Base-by-base conservation (phyloP, 2,113 vertebrate genomes). In the Macquaria ambigua region DNA sequence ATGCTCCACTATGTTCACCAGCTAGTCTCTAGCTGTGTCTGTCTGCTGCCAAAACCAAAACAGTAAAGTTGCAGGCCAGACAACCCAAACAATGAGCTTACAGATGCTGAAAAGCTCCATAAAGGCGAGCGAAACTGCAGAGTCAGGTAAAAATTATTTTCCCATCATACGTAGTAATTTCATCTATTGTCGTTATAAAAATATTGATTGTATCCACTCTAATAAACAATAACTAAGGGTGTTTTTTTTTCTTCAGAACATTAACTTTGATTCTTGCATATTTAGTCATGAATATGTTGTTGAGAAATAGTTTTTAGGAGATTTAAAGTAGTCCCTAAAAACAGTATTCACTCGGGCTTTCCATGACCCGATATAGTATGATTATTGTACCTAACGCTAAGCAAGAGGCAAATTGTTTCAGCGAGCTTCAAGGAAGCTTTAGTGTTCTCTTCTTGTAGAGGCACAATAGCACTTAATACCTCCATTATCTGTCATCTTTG, bases 401-500 rank as follows among this genome's bases (percentile, higher is more conserved):
- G 58, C 21, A 79, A 78, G 66, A 63, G 25, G 14, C 55, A 14
- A 84, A 82, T 70, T n/a, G 21, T 77, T 83, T 63, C 18, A 66
- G 39, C 18, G 52, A 71, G 46, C 69, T 88, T 79, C 11, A 77
- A 79, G 58, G 43, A 70, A 74, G 46, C 83, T 69, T 86, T 68
- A 31, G 28, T 74, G 31, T 62, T 81, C 21, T 16, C 7, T 68
- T 83, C 74, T 46, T 53, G 52, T 62, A 25, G 75, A 55, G 20
- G 77, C 46, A 76, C 70, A 81, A 63, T 20, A 70, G 55, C 74
- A 81, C 61, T 77, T 91, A 88, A 85, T 75, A 81, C 76, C 58
- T 48, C 20, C 66, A 48, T 88, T 89, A 87, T 90, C 83, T 70
- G 70, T 78, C 58, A 52, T 74, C 79, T 53, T 64, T 81, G 56